These are phyloP conservation scores for Eutolmus rufibarbis DNA, from an alignment of 2,888 invertebrate genomes.

Conservation along the genomic window DNA sequence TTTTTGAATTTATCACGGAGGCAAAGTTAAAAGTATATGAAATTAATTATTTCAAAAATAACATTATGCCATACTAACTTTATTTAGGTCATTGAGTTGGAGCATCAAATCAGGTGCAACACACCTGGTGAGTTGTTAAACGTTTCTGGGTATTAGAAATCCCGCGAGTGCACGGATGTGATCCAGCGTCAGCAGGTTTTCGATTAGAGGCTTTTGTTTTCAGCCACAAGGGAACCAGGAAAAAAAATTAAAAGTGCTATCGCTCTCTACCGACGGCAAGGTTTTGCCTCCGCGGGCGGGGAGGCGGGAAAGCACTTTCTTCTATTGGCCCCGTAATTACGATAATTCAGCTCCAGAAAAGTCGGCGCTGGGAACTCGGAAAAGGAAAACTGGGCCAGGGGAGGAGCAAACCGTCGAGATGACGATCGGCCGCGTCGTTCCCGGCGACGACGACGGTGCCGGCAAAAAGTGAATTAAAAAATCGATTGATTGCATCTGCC, in stretches of 20 bases:
- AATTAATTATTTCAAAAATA: too few species aligned
- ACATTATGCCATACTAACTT: too few species aligned
- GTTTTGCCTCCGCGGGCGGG: background rate
- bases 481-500: constrained; percentile 10
- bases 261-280: background rate
- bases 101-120: background rate
- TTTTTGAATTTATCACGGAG: too few species aligned
- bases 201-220: background rate
- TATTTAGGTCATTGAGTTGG: too few species aligned
- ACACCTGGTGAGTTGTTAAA: background rate
- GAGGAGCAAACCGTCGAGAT: background rate
- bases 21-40: too few species aligned
- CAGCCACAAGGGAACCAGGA: background rate
- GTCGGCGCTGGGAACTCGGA: background rate
- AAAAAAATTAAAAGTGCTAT: background rate
- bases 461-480: background rate
- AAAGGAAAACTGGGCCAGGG: background rate
- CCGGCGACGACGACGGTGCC: background rate
- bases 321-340: background rate
- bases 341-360: background rate
- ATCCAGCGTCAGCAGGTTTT: background rate
- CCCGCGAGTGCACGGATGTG: background rate
- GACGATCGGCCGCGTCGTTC: too few species aligned
- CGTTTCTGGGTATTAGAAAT: background rate
- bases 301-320: background rate